Conservation (phyloP, 2,888 invertebrate genomes). For the Hypselothyrea guttata region DNA sequence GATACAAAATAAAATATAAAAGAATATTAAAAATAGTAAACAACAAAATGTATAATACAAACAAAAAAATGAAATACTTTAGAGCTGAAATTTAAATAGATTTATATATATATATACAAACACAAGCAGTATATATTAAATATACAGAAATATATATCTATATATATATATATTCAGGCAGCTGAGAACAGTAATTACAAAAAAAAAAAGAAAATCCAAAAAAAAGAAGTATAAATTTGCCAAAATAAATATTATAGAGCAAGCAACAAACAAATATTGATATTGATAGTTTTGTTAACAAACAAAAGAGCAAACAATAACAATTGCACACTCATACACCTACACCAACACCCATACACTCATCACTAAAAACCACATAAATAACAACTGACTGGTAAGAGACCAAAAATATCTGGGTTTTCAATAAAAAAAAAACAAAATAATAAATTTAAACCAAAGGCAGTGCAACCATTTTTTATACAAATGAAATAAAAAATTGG, state of each 20-base stretch:
- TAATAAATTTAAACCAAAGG: conserved; percentile 37
- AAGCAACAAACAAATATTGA: conserved; percentile 65
- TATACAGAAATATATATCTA: conserved; percentile 45
- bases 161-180: conserved; percentile 54
- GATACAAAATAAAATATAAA: conserved; percentile 31
- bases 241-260: conserved; percentile 58
- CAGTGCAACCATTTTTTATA: conserved; percentile 73
- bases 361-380: conserved; percentile 29
- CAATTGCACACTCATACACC: conserved; percentile 19
- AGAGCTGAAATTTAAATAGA: conserved; percentile 70
- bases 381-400: conserved; percentile 81
- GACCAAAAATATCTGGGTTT: conserved; percentile 83
- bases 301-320: conserved; percentile 47
- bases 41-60: conserved; percentile 55
- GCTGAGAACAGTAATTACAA: conserved; percentile 50
- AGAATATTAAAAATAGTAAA: conserved; percentile 52
- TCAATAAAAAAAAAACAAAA: conserved; percentile 71
- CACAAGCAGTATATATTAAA: conserved; percentile 49
- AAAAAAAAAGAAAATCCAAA: conserved; percentile 33
- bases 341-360: conserved; percentile 45
- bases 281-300: conserved; percentile 73
- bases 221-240: conserved; percentile 42
- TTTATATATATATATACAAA: conserved; percentile 59
- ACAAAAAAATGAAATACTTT: conserved; percentile 66
- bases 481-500: conserved; percentile 57